Percentiles rank a stretch among this genome's conserved stretches.
phyloP scores from a whole-genome alignment of 2,113 vertebrate species.

The Pogonocichla stellata region DNA sequence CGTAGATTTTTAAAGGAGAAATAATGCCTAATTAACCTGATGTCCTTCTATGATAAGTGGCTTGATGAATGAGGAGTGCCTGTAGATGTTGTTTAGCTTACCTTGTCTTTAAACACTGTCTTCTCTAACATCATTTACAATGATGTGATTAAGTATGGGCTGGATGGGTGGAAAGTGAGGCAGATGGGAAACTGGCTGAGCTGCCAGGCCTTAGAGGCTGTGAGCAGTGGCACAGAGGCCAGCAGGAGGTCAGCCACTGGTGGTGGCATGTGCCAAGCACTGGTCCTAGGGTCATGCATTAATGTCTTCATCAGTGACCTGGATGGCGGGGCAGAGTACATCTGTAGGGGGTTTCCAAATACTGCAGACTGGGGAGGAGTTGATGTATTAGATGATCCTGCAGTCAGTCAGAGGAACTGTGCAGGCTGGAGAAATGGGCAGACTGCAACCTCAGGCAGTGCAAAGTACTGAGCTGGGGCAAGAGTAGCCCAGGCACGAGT shows the following conservation, averaged over 20 bases:
- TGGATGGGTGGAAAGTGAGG: background rate
- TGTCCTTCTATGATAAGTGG: background rate
- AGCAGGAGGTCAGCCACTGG: background rate
- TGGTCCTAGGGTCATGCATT: rapidly evolving
- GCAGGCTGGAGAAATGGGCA: background rate
- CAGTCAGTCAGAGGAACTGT: background rate
- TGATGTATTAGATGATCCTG: background rate
- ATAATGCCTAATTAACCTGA: background rate
- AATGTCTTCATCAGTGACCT: background rate
- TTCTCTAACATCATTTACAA: background rate
- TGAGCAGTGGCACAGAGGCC: rapidly evolving
- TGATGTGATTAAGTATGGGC: background rate
- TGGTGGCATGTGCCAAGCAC: background rate
- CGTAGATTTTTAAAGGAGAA: background rate
- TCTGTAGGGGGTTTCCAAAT: background rate
- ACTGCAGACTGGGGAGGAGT: background rate
- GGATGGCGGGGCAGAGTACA: background rate
- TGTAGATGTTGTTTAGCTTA: background rate
- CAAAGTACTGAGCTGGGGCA: background rate
- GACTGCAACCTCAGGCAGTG: background rate
- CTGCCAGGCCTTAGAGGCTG: background rate
- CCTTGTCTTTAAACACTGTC: background rate
- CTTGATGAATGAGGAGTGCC: background rate
- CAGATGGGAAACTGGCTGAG: background rate
- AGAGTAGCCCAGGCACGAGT: background rate